Evolutionary conservation across 1,140 invertebrate species (phyloP), one percentile per base, ranked within the genome.

Genomic region (Tetramorium simillimum): DNA sequence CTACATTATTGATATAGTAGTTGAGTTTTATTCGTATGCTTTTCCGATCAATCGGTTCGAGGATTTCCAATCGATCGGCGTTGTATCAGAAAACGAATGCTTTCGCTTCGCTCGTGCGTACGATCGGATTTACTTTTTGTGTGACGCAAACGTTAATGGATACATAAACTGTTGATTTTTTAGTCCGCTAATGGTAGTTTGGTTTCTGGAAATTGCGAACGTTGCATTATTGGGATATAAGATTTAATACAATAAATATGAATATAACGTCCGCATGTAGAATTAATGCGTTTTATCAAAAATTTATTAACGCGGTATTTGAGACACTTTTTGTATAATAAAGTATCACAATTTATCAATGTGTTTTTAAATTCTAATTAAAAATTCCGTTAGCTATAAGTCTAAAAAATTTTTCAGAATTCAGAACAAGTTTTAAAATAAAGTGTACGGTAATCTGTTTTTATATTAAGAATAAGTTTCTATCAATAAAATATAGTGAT

Each of bases 41-140:
- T 53, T 80, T 67, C 46, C 49, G 14, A 53, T 7, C 62, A 67
- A 80, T 67, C 46, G 46, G 9, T 3, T 67, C 46, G 62, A 67
- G 77, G 18, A 67, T 80, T 80, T 80, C n/a, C 76, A 67, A 80
- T 65, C 28, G 56, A 77, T 21, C 58, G 14, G 21, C 33, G 62
- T 80, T 80, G 43, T 53, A 80, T 67, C 33, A 80, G 46, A 80
- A 80, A 80, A 80, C 46, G 62, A 67, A 80, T 51, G 62, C n/a
- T 69, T 40, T n/a, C 77, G 77, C 16, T 53, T 80, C 46, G 37
- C 7, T 65, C 77, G n/a, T 46, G 33, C 62, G n/a, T 80, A 69
- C 77, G 62, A 80, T 80, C 62, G 46, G n/a, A 80, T 80, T 80
- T 80, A 67, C 62, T 80, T 67, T 80, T 69, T 69, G 62, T 40